Evolutionary conservation across 2,797 vertebrate species (phyloP), one percentile per base, ranked within the genome.

Genomic region (Tolypeutes matacus): DNA sequence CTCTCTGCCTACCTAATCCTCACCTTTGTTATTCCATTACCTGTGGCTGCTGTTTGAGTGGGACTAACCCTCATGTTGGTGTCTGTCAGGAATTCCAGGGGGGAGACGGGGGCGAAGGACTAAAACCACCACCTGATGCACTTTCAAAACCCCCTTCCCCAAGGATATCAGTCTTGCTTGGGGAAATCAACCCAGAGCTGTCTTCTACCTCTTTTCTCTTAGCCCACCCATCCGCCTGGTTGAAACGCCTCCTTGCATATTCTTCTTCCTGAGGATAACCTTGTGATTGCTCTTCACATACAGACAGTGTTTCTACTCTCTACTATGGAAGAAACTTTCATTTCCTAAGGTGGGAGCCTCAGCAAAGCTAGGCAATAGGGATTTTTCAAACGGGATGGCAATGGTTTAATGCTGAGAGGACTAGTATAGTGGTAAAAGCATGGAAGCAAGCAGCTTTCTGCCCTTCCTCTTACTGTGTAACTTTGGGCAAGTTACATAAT

Each of bases 71-170:
- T 84, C 25, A 0, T 29, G 8, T 4, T 31, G n/a, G 9, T 39
- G 39, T 39, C 39, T 80, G 3, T 70, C 5, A 7, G 56, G 39
- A 39, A 36, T 89, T 75, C 49, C 78, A 13, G n/a, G 2, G 15
- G 7, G 12, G 13, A 27, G 2, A 13, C 4, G 7, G 13, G 12
- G 8, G 29, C 10, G 5, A 46, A 25, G 27, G 27, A 36, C 14
- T 31, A n/a, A 86, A 56, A 21, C 64, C 58, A 2, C 15, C 31
- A 42, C 1, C 3, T 34, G n/a, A 36, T 25, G 21, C 2, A 15
- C 25, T 12, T 15, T 31, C 20, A 31, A 46, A 46, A 0, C 15
- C 20, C 11, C 17, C 12, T 11, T 11, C 31, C 34, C 1, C 0
- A 1, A 14, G 12, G 7, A 4, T 13, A 2, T 18, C 17, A 39